Evolutionary conservation across 2,888 invertebrate species (phyloP), one percentile per base, ranked within the genome.

Genomic region (Sisyra terminalis): DNA sequence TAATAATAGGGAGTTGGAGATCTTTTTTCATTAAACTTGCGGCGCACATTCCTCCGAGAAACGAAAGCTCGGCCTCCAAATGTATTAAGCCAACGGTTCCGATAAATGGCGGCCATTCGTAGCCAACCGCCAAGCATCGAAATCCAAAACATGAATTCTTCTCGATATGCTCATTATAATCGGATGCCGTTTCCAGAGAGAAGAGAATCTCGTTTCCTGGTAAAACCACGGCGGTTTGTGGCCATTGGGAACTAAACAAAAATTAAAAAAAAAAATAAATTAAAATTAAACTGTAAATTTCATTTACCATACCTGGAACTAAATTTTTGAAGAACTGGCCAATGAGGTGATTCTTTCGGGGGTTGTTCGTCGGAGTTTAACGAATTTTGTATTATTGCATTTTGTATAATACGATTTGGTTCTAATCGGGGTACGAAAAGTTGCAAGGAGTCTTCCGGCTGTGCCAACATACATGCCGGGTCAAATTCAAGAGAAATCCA

Each of bases 401-500:
- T 41, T 40, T 11, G 39, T 14, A n/a, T 38, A 11, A 39, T 44
- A 40, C 13, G 8, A 7, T 9, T 42, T 7, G 42, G 24, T 15
- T 56, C 55, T 10, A 56, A 51, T 45, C 69, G 65, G 7, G 78
- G 78, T 51, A 79, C 71, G 50, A 76, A 78, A 11, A 87, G 66
- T 40, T 85, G 78, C 7, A 87, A 61, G 11, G 82, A 80, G 64
- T 97, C 96, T 64, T 96, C 96, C 0, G 85, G 78, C 63, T 93
- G 96, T 2, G 85, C 86, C 0, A 94, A 94, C 41, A 89, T 79
- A 60, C 92, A 93, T 46, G 84, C 78, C 0, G 84, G 73, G 57
- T 94, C 94, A 65, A 97, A 94, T 64, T 96, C 93, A 4, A 97
- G 64, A 10, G 86, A 84, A 56, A 97, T 70, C 87, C 94, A 94